These are phyloP conservation scores for Clarias fuscus DNA, from an alignment of 2,797 vertebrate species.

Conservation along the genomic window DNA sequence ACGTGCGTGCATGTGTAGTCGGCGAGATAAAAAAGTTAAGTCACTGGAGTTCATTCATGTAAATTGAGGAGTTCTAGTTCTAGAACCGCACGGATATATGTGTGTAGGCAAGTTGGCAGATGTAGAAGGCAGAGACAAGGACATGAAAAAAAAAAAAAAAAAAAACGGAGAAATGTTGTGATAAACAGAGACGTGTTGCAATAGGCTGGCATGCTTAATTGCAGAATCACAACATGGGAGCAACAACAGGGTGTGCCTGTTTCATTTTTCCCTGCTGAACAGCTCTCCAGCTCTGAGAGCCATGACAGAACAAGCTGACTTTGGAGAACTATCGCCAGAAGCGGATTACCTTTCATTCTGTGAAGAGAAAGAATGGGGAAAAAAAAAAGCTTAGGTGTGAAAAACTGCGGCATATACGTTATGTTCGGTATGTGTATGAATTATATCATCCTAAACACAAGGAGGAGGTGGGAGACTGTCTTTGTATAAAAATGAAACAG, in stretches of 20 bases:
- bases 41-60: conserved; percentile 44
- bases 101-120: background rate
- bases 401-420: background rate
- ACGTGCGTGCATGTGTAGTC: conserved; percentile 30
- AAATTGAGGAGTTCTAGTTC: background rate
- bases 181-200: conserved; percentile 49
- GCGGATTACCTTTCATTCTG: conserved; percentile 1
- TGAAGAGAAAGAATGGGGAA: background rate
- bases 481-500: background rate
- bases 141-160: background rate
- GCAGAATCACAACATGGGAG: conserved; percentile 38
- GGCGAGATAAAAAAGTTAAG: conserved; percentile 43
- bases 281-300: conserved; percentile 35
- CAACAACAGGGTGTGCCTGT: conserved; percentile 45
- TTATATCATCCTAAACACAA: background rate
- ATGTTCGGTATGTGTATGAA: background rate
- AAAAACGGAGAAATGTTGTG: conserved; percentile 10
- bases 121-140: conserved; percentile 12
- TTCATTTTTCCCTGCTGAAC: conserved; percentile 43
- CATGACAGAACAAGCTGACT: conserved; percentile 38
- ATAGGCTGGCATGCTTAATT: conserved; percentile 47
- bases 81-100: background rate
- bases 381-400: background rate
- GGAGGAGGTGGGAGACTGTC: background rate
- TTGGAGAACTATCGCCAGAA: conserved; percentile 12